These are phyloP conservation scores for Apotomis betuletana DNA, from an alignment of 2,888 invertebrate species.

Conservation along the genomic window DNA sequence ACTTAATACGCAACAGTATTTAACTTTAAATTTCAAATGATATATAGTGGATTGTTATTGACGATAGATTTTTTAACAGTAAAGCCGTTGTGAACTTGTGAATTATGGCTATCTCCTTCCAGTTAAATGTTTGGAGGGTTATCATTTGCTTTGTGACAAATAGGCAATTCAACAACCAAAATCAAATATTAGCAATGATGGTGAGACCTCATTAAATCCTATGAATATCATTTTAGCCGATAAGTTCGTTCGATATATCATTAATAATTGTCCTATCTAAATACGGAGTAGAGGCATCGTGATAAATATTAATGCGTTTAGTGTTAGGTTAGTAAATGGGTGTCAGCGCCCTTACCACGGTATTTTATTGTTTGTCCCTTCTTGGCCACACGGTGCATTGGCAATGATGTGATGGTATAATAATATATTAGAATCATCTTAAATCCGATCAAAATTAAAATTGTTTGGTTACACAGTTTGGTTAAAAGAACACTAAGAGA, in stretches of 20 bases:
- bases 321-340: constrained; percentile 55
- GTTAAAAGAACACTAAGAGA: too few species aligned
- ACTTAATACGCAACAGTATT: too few species aligned
- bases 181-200: constrained; percentile 28
- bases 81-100: too few species aligned
- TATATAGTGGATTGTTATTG: too few species aligned
- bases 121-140: not conserved
- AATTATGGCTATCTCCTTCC: too few species aligned
- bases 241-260: constrained; percentile 35
- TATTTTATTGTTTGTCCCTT: not conserved
- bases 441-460: too few species aligned
- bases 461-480: too few species aligned
- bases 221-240: constrained; percentile 33
- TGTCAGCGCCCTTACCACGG: constrained; percentile 44
- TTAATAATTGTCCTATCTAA: constrained; percentile 42
- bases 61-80: too few species aligned
- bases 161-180: constrained; percentile 11
- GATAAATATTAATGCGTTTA: constrained; percentile 63
- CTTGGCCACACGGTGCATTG: not conserved
- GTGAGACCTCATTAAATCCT: constrained; percentile 20
- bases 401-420: not conserved
- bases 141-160: not conserved
- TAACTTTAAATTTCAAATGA: too few species aligned
- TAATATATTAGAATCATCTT: too few species aligned
- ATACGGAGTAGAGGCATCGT: constrained; percentile 41